Evolutionary conservation across 2,113 vertebrate species (phyloP).

Genomic region (Lophochroa leadbeateri): DNA sequence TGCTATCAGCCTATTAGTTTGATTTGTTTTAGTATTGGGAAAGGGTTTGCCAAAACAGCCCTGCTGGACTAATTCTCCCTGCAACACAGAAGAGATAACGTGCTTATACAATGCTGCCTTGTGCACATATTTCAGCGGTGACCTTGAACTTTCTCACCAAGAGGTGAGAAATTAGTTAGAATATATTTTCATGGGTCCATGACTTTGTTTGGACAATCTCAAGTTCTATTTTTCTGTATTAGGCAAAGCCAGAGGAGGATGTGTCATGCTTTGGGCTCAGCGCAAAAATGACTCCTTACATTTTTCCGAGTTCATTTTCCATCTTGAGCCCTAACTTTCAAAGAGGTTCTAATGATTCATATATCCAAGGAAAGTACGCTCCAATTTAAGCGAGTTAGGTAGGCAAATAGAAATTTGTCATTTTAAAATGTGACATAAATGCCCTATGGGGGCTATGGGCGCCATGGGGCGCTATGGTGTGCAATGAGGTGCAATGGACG

Average conservation of each 20-base stretch:
- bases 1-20: neutral
- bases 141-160: neutral
- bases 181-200: neutral
- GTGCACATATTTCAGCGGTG: neutral
- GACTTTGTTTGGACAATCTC: constrained; percentile 14
- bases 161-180: neutral
- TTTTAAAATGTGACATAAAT: constrained; percentile 9
- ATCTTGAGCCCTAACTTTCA: constrained; percentile 21
- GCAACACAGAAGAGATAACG: neutral
- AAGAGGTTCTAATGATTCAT: constrained; percentile 13
- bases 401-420: neutral
- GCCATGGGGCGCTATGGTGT: too few relatives aligned
- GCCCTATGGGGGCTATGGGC: too few relatives aligned
- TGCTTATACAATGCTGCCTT: neutral
- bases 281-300: neutral
- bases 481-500: too few relatives aligned
- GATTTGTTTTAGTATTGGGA: neutral
- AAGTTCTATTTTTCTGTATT: neutral
- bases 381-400: neutral
- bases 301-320: constrained; percentile 54
- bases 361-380: neutral
- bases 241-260: neutral
- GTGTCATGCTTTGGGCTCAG: neutral
- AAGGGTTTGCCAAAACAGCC: neutral
- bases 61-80: neutral